Evolutionary conservation across 2,797 vertebrate species (phyloP).

Genomic region (Anabas testudineus): DNA sequence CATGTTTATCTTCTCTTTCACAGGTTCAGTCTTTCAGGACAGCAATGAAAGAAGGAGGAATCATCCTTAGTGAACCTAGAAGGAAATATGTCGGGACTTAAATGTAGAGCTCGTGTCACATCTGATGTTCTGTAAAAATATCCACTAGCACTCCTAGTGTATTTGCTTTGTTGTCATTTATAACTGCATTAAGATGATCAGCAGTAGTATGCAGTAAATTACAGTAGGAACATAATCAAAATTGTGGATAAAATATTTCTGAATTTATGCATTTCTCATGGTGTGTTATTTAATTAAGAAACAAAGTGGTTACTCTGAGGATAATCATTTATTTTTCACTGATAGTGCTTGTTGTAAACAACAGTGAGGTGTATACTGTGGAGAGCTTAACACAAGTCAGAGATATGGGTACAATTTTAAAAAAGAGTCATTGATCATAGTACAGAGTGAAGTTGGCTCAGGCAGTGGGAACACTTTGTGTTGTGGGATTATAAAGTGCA

Average conservation of each 20-base stretch:
- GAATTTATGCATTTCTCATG: slow-evolving; percentile 6
- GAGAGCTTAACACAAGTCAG: slow-evolving; percentile 41
- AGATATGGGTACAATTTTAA: slow-evolving; percentile 21
- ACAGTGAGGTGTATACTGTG: slow-evolving; percentile 51
- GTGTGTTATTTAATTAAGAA: slow-evolving; percentile 35
- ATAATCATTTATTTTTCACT: slow-evolving; percentile 68
- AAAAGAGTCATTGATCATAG: slow-evolving; percentile 16
- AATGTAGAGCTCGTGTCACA: slow-evolving; percentile 7
- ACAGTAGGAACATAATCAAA: not conserved
- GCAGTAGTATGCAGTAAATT: not conserved
- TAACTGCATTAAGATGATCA: not conserved
- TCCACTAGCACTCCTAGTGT: not conserved
- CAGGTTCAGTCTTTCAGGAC: slow-evolving; percentile 89
- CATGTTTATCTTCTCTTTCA: slow-evolving; percentile 33
- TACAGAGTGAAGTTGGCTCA: slow-evolving; percentile 68
- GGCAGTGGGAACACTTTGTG: slow-evolving; percentile 61
- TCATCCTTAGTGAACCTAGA: slow-evolving; percentile 88
- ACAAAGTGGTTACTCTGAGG: slow-evolving; percentile 15
- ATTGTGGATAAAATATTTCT: slow-evolving; percentile 35
- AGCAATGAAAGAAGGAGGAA: slow-evolving; percentile 90
- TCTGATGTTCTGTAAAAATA: slow-evolving; percentile 40
- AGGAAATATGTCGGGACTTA: slow-evolving; percentile 83
- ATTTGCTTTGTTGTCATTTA: slow-evolving; percentile 15
- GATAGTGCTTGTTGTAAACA: slow-evolving; percentile 66
- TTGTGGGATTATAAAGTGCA: slow-evolving; percentile 70